Percentiles rank a stretch among this genome's conserved stretches.
Conservation (phyloP, 1,140 invertebrate genomes). For the Oncopeltus fasciatus region DNA sequence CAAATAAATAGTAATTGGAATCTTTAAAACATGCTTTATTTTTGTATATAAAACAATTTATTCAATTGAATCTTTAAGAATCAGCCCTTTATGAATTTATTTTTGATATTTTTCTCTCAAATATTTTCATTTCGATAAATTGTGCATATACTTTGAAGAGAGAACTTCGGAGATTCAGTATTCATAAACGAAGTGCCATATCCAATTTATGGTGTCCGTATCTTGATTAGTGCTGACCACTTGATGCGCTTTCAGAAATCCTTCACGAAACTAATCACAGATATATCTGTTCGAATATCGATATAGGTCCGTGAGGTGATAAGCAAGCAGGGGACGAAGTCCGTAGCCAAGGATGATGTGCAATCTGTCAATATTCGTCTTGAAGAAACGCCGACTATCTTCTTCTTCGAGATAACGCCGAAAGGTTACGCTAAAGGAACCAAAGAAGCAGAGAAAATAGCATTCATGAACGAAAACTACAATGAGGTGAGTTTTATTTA, state of each 20-base stretch:
- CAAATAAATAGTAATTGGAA: too few species aligned
- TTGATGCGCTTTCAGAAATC: too few species aligned
- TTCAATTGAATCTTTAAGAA: neutral
- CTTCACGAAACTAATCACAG: too few species aligned
- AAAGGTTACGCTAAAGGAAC: neutral
- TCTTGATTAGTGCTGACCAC: too few species aligned
- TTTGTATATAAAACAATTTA: too few species aligned
- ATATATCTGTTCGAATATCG: neutral
- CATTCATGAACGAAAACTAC: neutral
- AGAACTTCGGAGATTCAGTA: neutral
- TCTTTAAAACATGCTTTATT: too few species aligned
- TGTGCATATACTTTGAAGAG: too few species aligned
- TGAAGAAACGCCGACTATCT: neutral
- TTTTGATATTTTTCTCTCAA: neutral
- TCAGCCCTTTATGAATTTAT: neutral
- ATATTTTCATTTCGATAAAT: too few species aligned
- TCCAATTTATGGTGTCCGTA: neutral
- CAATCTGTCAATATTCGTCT: neutral
- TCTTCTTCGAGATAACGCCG: neutral
- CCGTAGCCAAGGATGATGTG: neutral
- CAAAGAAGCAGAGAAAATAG: neutral
- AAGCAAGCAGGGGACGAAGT: neutral
- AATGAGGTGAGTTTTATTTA: too few species aligned
- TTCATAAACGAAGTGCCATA: neutral
- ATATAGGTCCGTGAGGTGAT: neutral